These are phyloP conservation scores for Spongilla lacustris DNA, from an alignment of 37 sponge, comb jelly and placozoan species.

Conservation along the genomic window DNA sequence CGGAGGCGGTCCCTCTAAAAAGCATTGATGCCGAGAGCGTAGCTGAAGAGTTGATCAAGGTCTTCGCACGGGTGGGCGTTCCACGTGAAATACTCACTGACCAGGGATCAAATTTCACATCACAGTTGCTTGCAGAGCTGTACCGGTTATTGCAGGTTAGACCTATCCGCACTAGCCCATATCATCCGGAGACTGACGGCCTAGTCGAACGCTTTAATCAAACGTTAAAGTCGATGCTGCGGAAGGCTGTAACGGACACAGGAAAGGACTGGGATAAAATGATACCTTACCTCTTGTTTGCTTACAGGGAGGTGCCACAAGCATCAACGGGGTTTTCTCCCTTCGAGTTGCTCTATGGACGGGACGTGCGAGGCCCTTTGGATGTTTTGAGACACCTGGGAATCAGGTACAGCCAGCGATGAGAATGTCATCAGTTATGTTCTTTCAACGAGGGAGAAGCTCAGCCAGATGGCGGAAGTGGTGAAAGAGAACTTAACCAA, in stretches of 20 bases:
- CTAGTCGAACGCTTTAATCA: constrained; percentile 38
- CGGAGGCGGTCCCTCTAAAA: no score
- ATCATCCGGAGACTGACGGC: constrained; percentile 59
- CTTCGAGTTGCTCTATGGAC: constrained; percentile 43
- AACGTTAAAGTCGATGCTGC: no score
- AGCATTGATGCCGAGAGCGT: no score
- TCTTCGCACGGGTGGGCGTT: constrained; percentile 40
- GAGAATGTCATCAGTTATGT: constrained; percentile 35
- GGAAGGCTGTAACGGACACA: no score
- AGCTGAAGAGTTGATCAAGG: no score
- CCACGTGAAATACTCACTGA: constrained; percentile 43
- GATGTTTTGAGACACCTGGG: constrained; percentile 42
- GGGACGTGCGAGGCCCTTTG: constrained; percentile 24
- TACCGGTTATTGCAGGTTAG: constrained; percentile 20
- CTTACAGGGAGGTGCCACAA: no score
- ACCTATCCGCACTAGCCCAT: constrained; percentile 62
- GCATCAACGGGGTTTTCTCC: constrained; percentile 51
- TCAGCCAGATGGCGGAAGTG: constrained; percentile 24
- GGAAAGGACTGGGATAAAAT: no score
- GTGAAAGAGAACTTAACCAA: constrained; percentile 30
- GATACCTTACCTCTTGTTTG: constrained; percentile 33
- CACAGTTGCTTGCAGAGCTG: constrained; percentile 33
- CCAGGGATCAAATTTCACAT: constrained; percentile 45
- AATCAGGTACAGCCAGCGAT: neutral
- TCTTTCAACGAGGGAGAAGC: constrained; percentile 1